Evolutionary conservation across 2,797 vertebrate species (phyloP).

Genomic region (Jordanella pulchra): DNA sequence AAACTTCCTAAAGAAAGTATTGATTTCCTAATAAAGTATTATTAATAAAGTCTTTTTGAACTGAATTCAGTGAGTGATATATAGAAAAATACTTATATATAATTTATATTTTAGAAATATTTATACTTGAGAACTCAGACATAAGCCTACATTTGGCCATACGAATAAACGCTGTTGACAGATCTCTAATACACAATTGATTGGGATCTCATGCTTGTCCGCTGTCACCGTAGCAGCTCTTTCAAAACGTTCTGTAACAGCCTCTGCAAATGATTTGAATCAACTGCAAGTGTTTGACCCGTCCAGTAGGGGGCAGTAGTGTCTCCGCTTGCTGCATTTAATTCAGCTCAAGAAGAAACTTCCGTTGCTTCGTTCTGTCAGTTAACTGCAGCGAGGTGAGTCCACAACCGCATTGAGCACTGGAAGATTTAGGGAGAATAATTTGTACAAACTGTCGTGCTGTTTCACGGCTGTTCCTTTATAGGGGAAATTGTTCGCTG

Average conservation of each 20-base stretch:
- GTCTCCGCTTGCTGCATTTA: fast-evolving
- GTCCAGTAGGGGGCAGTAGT: conserved; percentile 42
- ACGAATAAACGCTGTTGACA: too few relatives aligned
- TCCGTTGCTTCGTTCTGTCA: conserved; percentile 50
- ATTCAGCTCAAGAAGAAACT: conserved; percentile 30
- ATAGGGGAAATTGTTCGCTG: fast-evolving
- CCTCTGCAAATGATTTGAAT: neutral
- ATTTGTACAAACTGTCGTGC: fast-evolving
- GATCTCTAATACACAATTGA: too few relatives aligned
- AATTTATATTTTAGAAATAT: too few relatives aligned
- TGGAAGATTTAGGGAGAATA: neutral
- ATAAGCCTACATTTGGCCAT: too few relatives aligned
- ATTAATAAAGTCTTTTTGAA: too few relatives aligned
- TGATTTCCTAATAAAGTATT: too few relatives aligned
- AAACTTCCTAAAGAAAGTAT: too few relatives aligned
- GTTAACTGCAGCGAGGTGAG: conserved; percentile 61
- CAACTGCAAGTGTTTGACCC: neutral
- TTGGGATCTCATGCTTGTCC: neutral
- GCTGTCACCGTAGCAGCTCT: neutral
- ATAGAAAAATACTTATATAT: too few relatives aligned
- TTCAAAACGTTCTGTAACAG: neutral
- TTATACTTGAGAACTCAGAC: too few relatives aligned
- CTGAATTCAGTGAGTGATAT: too few relatives aligned
- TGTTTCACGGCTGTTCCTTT: fast-evolving
- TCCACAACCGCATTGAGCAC: neutral